These are phyloP conservation scores for Trematocara unimaculatum DNA, from an alignment of 2,113 vertebrate species.

Conservation along the genomic window DNA sequence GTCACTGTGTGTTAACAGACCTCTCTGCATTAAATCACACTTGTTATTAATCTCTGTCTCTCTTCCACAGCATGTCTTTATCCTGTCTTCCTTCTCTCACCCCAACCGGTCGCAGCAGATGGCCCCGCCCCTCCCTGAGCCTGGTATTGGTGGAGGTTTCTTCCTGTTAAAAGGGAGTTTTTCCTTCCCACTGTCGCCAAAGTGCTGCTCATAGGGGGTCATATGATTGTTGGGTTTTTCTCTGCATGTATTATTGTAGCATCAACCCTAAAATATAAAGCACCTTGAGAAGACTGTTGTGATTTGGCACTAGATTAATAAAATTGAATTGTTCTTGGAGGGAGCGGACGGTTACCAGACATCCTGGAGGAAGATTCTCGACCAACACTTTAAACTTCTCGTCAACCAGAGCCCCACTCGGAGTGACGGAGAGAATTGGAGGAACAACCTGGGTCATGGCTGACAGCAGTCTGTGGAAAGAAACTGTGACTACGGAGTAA, in stretches of 20 bases:
- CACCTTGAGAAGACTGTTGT: too few relatives aligned
- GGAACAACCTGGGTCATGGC: too few relatives aligned
- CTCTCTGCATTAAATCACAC: accelerated
- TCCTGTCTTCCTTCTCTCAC: background rate
- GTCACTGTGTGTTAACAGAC: accelerated
- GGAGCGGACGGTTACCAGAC: too few relatives aligned
- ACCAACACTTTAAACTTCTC: too few relatives aligned
- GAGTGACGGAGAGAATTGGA: too few relatives aligned
- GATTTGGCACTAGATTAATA: too few relatives aligned
- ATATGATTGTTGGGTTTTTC: background rate
- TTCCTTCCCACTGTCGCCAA: accelerated
- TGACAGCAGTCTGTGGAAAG: too few relatives aligned
- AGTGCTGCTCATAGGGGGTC: background rate
- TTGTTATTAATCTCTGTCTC: accelerated
- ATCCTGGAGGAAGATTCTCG: too few relatives aligned
- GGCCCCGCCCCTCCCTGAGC: background rate
- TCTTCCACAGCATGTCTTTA: background rate
- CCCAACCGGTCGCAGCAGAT: accelerated
- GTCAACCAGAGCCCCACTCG: too few relatives aligned
- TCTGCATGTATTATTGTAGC: background rate
- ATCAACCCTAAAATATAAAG: too few relatives aligned
- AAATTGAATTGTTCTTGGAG: too few relatives aligned
- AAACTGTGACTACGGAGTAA: too few relatives aligned
- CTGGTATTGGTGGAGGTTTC: accelerated
- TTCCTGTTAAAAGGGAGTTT: background rate